Conservation (phyloP, 2,797 vertebrate genomes). For the Hyperoplus lanceolatus region DNA sequence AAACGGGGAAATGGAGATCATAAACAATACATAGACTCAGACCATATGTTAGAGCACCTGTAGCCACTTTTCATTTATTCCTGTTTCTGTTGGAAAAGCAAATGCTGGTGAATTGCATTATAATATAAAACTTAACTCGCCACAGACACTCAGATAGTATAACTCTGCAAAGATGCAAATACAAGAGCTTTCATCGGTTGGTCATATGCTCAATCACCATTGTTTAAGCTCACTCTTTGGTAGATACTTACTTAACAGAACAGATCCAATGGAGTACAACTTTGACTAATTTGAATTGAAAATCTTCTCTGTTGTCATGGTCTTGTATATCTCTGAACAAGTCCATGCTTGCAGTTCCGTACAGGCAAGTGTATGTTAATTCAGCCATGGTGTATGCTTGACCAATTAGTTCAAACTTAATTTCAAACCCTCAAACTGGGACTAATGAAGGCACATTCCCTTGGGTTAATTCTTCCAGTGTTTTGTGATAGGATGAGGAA, state of each 20-base stretch:
- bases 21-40: slow-evolving; percentile 15
- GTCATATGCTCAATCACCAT: too few relatives aligned
- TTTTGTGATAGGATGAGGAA: slow-evolving; percentile 61
- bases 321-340: not conserved
- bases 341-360: not conserved
- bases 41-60: slow-evolving; percentile 11
- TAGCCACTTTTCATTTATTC: slow-evolving; percentile 3
- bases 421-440: slow-evolving; percentile 51
- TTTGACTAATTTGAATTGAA: too few relatives aligned
- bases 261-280: too few relatives aligned
- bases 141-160: too few relatives aligned
- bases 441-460: slow-evolving; percentile 70
- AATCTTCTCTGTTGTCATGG: too few relatives aligned
- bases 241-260: too few relatives aligned
- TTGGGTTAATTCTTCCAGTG: slow-evolving; percentile 71
- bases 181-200: too few relatives aligned
- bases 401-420: slow-evolving; percentile 63
- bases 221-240: too few relatives aligned
- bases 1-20: slow-evolving; percentile 40
- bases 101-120: not conserved
- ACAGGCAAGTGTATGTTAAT: slow-evolving; percentile 20
- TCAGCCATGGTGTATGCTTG: slow-evolving; percentile 38
- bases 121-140: not conserved
- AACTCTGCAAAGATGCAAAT: too few relatives aligned
- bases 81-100: not conserved